Evolutionary conservation across 2,888 invertebrate species (phyloP).

Genomic region (Hydraecia micacea): DNA sequence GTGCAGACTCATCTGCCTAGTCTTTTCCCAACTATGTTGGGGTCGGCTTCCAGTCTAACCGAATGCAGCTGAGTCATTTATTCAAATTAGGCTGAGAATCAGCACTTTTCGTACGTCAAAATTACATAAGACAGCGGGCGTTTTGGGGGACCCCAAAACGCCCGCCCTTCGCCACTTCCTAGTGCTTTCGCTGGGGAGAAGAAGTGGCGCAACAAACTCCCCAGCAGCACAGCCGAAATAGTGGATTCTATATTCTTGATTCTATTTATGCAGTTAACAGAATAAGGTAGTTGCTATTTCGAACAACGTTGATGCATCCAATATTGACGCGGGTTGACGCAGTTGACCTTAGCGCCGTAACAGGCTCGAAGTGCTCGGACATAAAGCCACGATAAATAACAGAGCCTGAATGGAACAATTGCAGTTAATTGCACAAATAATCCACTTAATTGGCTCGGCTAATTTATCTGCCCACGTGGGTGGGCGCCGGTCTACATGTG

Average conservation of each 20-base stretch:
- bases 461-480: slow-evolving; percentile 69
- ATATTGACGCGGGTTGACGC: slow-evolving; percentile 18
- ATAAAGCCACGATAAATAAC: slow-evolving; percentile 63
- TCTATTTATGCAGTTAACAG: neutral
- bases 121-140: too few relatives aligned
- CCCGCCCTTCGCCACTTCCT: too few relatives aligned
- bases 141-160: too few relatives aligned
- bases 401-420: slow-evolving; percentile 69
- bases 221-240: too few relatives aligned
- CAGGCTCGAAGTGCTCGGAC: slow-evolving; percentile 42
- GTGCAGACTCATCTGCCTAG: neutral
- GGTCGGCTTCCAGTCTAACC: too few relatives aligned
- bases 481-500: slow-evolving; percentile 51
- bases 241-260: too few relatives aligned
- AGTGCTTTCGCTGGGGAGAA: too few relatives aligned
- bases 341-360: slow-evolving; percentile 49
- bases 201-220: too few relatives aligned
- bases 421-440: slow-evolving; percentile 78
- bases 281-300: neutral
- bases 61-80: too few relatives aligned
- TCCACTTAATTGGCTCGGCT: slow-evolving; percentile 74
- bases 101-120: too few relatives aligned
- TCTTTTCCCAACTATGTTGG: too few relatives aligned
- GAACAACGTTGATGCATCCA: slow-evolving; percentile 38
- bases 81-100: too few relatives aligned